Percentiles rank a stretch among this genome's conserved stretches.
These are phyloP conservation scores for Lysandra coridon DNA, from an alignment of 2,888 invertebrate species.

Conservation along the genomic window DNA sequence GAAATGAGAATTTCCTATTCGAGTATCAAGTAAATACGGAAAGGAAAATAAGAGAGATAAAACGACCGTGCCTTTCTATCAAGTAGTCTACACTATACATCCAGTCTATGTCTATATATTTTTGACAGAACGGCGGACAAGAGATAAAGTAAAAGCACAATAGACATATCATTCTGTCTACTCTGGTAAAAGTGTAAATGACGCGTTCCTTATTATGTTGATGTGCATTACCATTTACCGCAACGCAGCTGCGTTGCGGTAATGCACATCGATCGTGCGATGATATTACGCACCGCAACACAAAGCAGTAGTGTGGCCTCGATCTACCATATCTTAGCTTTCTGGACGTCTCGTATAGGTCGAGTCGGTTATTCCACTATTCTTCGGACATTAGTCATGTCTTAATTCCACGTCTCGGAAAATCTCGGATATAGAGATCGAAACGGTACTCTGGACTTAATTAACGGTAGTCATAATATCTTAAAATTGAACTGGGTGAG, in stretches of 20 bases:
- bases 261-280: too few relatives aligned
- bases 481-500: neutral
- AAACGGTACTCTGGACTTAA: neutral
- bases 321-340: neutral
- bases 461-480: neutral
- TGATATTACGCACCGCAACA: neutral
- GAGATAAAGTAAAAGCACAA: too few relatives aligned
- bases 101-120: too few relatives aligned
- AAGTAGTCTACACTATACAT: too few relatives aligned
- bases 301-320: neutral
- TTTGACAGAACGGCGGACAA: neutral
- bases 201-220: neutral
- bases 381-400: constrained; percentile 24
- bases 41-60: too few relatives aligned
- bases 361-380: neutral
- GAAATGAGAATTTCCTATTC: too few relatives aligned
- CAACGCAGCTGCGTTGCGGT: neutral
- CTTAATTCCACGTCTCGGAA: neutral
- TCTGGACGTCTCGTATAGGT: neutral
- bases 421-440: neutral
- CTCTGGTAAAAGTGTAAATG: neutral
- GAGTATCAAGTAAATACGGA: too few relatives aligned
- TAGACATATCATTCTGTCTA: too few relatives aligned
- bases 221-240: neutral
- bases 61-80: too few relatives aligned